These are phyloP conservation scores for Ridgeia piscesae DNA, from an alignment of 1,140 invertebrate genomes.

Conservation along the genomic window DNA sequence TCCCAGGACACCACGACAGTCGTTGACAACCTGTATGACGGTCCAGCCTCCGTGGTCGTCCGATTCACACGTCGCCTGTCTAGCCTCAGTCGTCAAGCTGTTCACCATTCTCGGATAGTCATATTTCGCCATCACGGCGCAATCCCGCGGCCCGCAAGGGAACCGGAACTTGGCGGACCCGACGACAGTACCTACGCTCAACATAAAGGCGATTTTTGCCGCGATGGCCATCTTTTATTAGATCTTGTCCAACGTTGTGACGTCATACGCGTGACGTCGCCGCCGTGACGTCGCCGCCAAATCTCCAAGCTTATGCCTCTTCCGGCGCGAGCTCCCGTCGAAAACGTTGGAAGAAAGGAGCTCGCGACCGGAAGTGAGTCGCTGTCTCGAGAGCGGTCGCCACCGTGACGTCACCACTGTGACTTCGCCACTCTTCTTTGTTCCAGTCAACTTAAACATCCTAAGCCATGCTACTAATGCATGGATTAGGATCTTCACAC, in stretches of 20 bases:
- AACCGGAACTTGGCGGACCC: background rate
- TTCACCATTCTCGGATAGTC: background rate
- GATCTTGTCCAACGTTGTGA: background rate
- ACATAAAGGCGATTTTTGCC: background rate
- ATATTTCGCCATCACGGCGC: background rate
- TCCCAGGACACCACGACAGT: background rate
- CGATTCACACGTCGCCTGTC: background rate
- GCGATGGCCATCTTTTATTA: background rate
- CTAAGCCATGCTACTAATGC: no score
- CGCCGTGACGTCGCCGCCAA: background rate
- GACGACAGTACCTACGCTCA: background rate
- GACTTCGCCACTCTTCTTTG: no score
- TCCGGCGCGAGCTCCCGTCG: no score
- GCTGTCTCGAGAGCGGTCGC: no score
- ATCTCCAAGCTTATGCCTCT: no score
- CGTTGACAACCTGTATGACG: background rate
- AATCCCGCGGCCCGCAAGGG: background rate
- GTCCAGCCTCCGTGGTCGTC: background rate
- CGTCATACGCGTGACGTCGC: background rate
- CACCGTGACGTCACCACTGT: no score
- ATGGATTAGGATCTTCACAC: no score
- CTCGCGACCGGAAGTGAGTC: no score
- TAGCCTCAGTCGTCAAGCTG: background rate
- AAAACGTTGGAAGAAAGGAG: no score
- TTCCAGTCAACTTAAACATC: no score